Conservation (phyloP, 2,113 vertebrate species). For the Xiphophorus hellerii region DNA sequence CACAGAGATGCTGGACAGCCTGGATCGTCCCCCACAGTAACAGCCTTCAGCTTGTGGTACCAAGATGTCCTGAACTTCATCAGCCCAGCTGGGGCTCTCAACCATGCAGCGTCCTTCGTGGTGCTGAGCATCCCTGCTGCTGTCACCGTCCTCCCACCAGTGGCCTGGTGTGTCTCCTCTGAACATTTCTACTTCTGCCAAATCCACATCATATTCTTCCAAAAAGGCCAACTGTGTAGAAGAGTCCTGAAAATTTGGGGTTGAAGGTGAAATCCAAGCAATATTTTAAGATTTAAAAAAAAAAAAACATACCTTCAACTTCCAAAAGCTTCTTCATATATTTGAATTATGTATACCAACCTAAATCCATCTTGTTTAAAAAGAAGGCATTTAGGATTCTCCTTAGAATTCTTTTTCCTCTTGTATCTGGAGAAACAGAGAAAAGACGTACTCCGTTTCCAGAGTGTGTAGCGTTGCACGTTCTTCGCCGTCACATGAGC, state of each 20-base stretch:
- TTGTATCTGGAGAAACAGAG: background rate
- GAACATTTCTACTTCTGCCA: slow-evolving; percentile 52
- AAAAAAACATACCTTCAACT: background rate
- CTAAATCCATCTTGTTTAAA: background rate
- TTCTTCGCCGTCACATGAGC: slow-evolving; percentile 47
- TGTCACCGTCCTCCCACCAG: slow-evolving; percentile 61
- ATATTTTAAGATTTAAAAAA: background rate
- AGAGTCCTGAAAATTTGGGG: background rate
- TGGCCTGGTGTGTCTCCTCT: slow-evolving; percentile 17
- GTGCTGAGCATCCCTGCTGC: slow-evolving; percentile 15
- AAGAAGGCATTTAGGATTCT: background rate
- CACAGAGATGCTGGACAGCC: slow-evolving; percentile 64
- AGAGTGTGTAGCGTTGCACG: slow-evolving; percentile 4
- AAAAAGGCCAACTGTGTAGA: slow-evolving; percentile 30
- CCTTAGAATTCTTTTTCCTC: background rate
- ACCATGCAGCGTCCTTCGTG: slow-evolving; percentile 46
- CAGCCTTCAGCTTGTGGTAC: slow-evolving; percentile 34
- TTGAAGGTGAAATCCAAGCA: background rate
- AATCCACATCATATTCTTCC: slow-evolving; percentile 64
- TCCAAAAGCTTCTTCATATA: background rate
- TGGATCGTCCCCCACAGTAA: slow-evolving; percentile 37
- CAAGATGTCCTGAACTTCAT: slow-evolving; percentile 66
- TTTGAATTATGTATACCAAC: background rate
- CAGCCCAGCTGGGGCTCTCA: slow-evolving; percentile 67
- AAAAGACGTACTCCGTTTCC: background rate